Evolutionary conservation across 1,140 invertebrate species (phyloP).

Genomic region (Periplaneta americana): DNA sequence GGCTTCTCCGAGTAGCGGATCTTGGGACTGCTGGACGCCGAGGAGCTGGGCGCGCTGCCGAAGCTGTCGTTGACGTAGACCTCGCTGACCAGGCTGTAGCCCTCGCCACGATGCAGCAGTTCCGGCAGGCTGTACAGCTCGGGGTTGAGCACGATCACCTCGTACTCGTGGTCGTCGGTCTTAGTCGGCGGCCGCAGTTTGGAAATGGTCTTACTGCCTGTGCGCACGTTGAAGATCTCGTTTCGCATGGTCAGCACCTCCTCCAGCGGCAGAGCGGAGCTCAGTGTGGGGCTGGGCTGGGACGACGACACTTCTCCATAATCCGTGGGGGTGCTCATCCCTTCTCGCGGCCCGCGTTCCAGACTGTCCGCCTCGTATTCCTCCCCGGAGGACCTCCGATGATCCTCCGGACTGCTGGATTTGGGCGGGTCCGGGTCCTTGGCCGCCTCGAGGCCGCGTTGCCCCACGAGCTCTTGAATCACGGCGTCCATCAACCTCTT

Average conservation of each 20-base stretch:
- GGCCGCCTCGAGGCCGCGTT: conserved; percentile 35
- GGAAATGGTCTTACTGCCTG: conserved; percentile 50
- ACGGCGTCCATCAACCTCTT: conserved; percentile 45
- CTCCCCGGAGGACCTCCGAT: conserved; percentile 24
- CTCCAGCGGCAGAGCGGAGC: conserved; percentile 62
- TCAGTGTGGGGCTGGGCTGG: conserved; percentile 60
- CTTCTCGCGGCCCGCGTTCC: conserved; percentile 46
- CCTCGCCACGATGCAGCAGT: conserved; percentile 40
- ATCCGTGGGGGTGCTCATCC: conserved; percentile 50
- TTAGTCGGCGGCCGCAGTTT: conserved; percentile 29
- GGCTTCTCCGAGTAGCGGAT: conserved; percentile 52
- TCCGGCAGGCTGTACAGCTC: conserved; percentile 41
- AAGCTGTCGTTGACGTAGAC: conserved; percentile 70
- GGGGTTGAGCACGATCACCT: conserved; percentile 32
- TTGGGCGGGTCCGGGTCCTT: neutral
- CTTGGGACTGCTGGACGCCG: conserved; percentile 45
- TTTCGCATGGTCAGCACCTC: conserved; percentile 73
- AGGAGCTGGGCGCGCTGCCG: conserved; percentile 52
- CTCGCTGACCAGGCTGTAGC: conserved; percentile 66
- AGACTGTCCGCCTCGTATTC: conserved; percentile 77
- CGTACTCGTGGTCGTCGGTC: conserved; percentile 38
- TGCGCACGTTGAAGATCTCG: conserved; percentile 54
- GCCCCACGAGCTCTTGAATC: conserved; percentile 43
- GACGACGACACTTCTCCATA: conserved; percentile 39
- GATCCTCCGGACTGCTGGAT: neutral